Evolutionary conservation across 2,113 vertebrate genomes (phyloP), one percentile per base, ranked within the genome.

Genomic region (Ramphastos sulfuratus): DNA sequence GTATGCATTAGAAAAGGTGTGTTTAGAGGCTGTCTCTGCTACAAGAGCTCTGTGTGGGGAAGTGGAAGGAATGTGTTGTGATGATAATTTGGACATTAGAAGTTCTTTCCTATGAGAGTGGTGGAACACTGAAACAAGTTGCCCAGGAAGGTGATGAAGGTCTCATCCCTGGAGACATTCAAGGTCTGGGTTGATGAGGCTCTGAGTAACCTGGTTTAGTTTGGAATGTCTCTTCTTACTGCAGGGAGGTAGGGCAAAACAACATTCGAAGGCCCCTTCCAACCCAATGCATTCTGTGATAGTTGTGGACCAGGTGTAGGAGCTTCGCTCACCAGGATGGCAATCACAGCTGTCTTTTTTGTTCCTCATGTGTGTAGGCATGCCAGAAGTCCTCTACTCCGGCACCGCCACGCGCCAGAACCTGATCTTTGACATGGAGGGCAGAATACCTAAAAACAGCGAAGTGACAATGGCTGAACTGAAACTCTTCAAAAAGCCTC

Each of bases 391-490:
- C 48, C 94, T 98, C 89, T 98, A 97, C 85, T 98, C 98, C 0
- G 98, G 98, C 92, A 96, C 98, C 78, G 92, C 98, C 56, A 97
- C 93, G 0, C 97, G 97, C 46, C 98, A 98, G 59, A 97, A 98
- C 67, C 97, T 99, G 90, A 87, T 98, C 78, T 99, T 99, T 89
- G 96, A 98, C 91, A 98, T 99, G 99, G 98, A 98, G 67, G 97
- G 97, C 65, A 97, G 98, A 74, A 98, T 99, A 93, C 98, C 98
- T 7, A 97, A 98, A 15, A 98, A 99, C 96, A 98, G 98, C 1
- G 99, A 99, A 90, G 98, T 99, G 90, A 98, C 99, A 42, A 98
- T 99, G 98, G 99, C 98, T 12, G 98, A 98, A 66, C 97, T 99
- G 60, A 99, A 98, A 87, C 98, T 99, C 31, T 99, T 98, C 97